phyloP scores from a whole-genome alignment of 2,888 invertebrate genomes.

The Eumacrocentrus americanus region DNA sequence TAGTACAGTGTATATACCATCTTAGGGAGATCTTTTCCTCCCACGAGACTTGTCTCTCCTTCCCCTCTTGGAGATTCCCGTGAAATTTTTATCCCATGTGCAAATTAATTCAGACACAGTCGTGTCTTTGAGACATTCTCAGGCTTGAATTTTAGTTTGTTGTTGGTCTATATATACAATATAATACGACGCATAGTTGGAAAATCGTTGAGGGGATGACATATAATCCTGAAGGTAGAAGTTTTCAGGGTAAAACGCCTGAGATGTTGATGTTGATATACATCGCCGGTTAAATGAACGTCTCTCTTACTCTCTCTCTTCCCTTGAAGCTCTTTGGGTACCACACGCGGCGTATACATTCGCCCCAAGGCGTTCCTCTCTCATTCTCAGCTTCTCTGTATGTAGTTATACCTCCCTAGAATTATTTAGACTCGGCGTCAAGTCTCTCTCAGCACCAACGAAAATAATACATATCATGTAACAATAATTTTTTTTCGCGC shows the following conservation, averaged over 20 bases:
- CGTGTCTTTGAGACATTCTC: constrained; percentile 18
- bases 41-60: constrained; percentile 27
- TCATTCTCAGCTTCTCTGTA: too few species aligned
- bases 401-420: too few species aligned
- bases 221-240: constrained; percentile 20
- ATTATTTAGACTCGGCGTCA: too few species aligned
- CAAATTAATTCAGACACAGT: constrained; percentile 28
- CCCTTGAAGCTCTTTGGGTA: constrained; percentile 27
- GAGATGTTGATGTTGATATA: constrained; percentile 42
- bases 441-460: too few species aligned
- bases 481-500: too few species aligned
- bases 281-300: constrained; percentile 37
- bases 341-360: too few species aligned
- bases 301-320: constrained; percentile 28
- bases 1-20: background rate
- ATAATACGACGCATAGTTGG: constrained; percentile 13
- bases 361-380: too few species aligned
- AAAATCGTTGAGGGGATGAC: constrained; percentile 6
- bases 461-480: too few species aligned
- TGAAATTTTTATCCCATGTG: constrained; percentile 25
- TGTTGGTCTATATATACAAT: background rate
- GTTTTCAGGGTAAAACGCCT: constrained; percentile 23
- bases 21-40: constrained; percentile 22
- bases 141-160: constrained; percentile 17
- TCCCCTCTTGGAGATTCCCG: constrained; percentile 10